Conservation (phyloP, 2,797 vertebrate species). For the Pachyuromys duprasi region DNA sequence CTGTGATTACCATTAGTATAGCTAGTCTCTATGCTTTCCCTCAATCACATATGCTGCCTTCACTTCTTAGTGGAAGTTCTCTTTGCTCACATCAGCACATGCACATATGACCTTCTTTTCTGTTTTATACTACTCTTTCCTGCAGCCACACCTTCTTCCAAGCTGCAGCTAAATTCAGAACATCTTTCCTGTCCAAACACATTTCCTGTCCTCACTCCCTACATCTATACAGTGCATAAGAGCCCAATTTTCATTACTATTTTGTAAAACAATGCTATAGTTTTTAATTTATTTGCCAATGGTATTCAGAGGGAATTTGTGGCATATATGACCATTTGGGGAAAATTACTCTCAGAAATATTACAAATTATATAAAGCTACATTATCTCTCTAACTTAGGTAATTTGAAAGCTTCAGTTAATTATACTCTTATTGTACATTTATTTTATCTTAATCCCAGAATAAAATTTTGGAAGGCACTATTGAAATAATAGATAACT, state of each 20-base stretch:
- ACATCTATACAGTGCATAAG: slow-evolving; percentile 22
- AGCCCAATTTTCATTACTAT: slow-evolving; percentile 18
- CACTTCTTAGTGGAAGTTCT: background rate
- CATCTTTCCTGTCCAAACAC: background rate
- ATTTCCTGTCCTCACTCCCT: slow-evolving; percentile 3
- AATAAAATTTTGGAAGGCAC: slow-evolving; percentile 31
- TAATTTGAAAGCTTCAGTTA: slow-evolving; percentile 45
- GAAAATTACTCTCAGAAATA: background rate
- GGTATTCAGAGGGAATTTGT: slow-evolving; percentile 33
- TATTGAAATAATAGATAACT: slow-evolving; percentile 27
- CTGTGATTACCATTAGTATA: background rate
- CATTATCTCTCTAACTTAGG: slow-evolving; percentile 2
- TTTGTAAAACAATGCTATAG: slow-evolving; percentile 36
- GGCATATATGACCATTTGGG: background rate
- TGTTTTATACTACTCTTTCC: slow-evolving; percentile 38
- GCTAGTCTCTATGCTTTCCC: background rate
- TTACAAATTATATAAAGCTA: slow-evolving; percentile 30
- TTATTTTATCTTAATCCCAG: slow-evolving; percentile 13
- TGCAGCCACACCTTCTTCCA: slow-evolving; percentile 33
- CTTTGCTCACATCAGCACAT: background rate
- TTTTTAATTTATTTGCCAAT: slow-evolving; percentile 55
- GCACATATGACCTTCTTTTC: slow-evolving; percentile 36
- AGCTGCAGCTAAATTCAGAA: slow-evolving; percentile 31
- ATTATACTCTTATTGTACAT: slow-evolving; percentile 28
- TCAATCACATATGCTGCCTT: background rate